Base-by-base conservation (phyloP, 1,140 invertebrate genomes). In the Epicauta chinensis region DNA sequence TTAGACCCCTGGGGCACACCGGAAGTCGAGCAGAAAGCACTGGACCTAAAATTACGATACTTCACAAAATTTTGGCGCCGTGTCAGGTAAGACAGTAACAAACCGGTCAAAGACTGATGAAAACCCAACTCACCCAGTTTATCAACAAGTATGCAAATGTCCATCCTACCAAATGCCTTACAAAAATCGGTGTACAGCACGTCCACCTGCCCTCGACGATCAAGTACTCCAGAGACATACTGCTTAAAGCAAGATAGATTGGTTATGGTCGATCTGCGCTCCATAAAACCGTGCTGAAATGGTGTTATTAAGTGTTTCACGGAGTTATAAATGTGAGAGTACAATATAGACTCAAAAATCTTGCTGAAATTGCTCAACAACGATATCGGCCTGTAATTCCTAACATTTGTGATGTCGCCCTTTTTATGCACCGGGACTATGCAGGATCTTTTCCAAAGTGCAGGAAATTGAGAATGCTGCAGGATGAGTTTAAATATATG, bases 1-100 rank as follows among this genome's bases (percentile, higher is more conserved):
- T 53, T 53, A 23, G 51, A 53, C 2, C 51, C 51, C 30, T 53
- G 51, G 17, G 51, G 51, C 2, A 53, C 51, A 2, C 48, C 48
- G 1, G 39, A 51, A 12, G 48, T 51, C 7, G 38, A 4, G 2
- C 14, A 23, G 13, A 16, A 41, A 13, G 9, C 7, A n/a, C 15
- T 11, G 2, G 45, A 47, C 1, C 3, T 32, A 44, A 31, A 31
- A 10, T 32, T 41, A 41, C n/a, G 16, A 17, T 15, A 41, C 16
- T 23, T 23, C 6, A 23, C 17, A 16, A 12, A 17, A 9, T 44
- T 23, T 34, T 35, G 12, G 5, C 15, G 15, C 7, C 36, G 14
- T 11, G 15, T 14, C 34, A 46, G 16, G 15, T 32, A 49, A 2
- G 36, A 49, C n/a, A 16, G 6, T 10, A 49, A 13, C 7, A 49